These are phyloP conservation scores for Etia nguti DNA, from an alignment of 2,113 vertebrate genomes.

Conservation along the genomic window DNA sequence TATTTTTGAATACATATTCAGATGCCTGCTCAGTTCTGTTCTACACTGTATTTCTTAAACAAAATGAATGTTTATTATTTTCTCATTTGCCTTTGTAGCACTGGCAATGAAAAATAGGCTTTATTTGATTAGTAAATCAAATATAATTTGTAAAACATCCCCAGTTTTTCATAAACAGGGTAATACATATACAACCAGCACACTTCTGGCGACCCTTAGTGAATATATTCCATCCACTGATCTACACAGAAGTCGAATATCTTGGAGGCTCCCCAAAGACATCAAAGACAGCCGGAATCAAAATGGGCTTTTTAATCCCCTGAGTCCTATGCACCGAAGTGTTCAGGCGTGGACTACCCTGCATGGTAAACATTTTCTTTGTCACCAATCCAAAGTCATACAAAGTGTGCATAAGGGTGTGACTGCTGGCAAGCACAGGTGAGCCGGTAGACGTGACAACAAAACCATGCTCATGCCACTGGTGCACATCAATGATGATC, in stretches of 20 bases:
- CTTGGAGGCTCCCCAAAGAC: constrained; percentile 27
- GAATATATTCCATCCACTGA: background rate
- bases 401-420: background rate
- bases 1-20: background rate
- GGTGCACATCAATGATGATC: constrained; percentile 17
- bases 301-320: constrained; percentile 51
- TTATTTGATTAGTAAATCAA: background rate
- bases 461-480: background rate
- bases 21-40: background rate
- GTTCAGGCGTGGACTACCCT: constrained; percentile 48
- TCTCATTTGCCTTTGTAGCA: background rate
- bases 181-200: background rate
- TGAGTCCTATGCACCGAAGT: constrained; percentile 13
- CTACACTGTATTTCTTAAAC: background rate
- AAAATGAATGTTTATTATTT: background rate
- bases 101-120: background rate
- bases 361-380: constrained; percentile 9
- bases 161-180: background rate
- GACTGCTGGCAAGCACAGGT: background rate
- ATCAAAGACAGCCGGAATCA: constrained; percentile 36
- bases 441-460: background rate
- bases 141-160: background rate
- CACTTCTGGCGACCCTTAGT: background rate
- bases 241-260: constrained; percentile 21
- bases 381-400: background rate